Base-by-base conservation (phyloP, 2,888 invertebrate species). In the Osmoderma eremita region DNA sequence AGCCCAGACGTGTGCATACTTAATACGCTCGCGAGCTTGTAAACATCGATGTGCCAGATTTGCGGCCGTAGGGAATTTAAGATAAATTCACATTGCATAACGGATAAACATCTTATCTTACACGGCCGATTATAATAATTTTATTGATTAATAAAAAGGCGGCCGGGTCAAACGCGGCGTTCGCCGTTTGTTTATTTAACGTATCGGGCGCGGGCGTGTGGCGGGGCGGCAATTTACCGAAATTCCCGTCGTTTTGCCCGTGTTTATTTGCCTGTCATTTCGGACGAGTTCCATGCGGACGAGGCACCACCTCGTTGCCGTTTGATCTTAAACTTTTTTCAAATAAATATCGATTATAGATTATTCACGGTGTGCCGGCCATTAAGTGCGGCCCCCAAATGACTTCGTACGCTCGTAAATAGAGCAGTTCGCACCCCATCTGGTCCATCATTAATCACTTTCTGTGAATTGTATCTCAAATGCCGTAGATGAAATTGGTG, bases 221-320 rank as follows among this genome's bases (percentile, higher is more conserved):
- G 58, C 58, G 56, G 56, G 39, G 65, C 49, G 58, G 45, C 58
- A 56, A 49, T 65, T n/a, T 65, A 36, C 24, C 58, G 56, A 65
- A 65, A 65, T 56, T 65, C 65, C 48, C 41, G n/a, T n/a, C n/a
- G 63, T 53, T 65, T 56, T 58, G 39, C 24, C 49, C 18, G 30
- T 65, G 65, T 65, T 65, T 65, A 65, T 65, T 65, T 65, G 48
- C 65, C 65, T 56, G 65, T 65, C 65, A 65, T 58, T 58, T 49
- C 54, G 41, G 65, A 65, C 65, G 22, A 65, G 65, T 65, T 48
- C 65, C 65, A 65, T 65, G 58, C 58, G 22, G 24, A 48, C 18
- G 39, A 54, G n/a, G 49, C 56, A 48, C 41, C 58, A 61, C 58
- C 58, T 61, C 58, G 58, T 45, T 65, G 39, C 38, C 56, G 54